Base-by-base conservation (phyloP, 2,888 invertebrate genomes). In the Conus canariensis region DNA sequence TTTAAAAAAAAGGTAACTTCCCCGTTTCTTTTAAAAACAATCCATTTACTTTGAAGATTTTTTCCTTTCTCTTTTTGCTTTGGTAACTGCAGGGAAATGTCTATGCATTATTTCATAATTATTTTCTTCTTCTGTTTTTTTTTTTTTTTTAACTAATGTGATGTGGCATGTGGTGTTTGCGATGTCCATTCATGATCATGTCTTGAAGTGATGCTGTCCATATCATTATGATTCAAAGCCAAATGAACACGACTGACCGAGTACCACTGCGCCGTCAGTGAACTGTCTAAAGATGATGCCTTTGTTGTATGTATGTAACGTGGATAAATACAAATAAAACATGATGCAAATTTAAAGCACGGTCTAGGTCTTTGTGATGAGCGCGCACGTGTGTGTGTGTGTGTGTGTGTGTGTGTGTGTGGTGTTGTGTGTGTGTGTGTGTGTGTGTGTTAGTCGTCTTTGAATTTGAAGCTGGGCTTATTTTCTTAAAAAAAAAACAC, bases 321-420 rank as follows among this genome's bases (percentile, higher is more conserved):
- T 82, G 30, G 30, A 82, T 6, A 22, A 22, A 58, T 22, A 58
- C 10, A 83, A 58, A 58, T n/a, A 83, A 83, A 83, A 22, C 22
- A 58, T 56, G 56, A 83, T 83, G 58, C 83, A 58, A n/a, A 56
- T 58, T 83, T 83, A 58, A 10, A 45, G 45, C 45, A 4, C 45
- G 2, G 45, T 74, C 22, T 25, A 10, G 9, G n/a, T 74, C n/a
- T 19, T 74, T 9, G 6, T 9, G 8, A 5, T 74, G 74, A 7
- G n/a, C n/a, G 74, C 9, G 70, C 22, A 2, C 9, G 70, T n/a
- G 70, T 2, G 70, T 74, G n/a, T n/a, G 70, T 74, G 22, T 74
- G 22, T 74, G 70, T 74, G n/a, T n/a, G 70, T 74, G 70, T 74
- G 70, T 74, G 70, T 74, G 70, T 74, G 70, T n/a, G 70, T 74